Conservation (phyloP, 2,888 invertebrate species). For the Leptopterna dolabrata region DNA sequence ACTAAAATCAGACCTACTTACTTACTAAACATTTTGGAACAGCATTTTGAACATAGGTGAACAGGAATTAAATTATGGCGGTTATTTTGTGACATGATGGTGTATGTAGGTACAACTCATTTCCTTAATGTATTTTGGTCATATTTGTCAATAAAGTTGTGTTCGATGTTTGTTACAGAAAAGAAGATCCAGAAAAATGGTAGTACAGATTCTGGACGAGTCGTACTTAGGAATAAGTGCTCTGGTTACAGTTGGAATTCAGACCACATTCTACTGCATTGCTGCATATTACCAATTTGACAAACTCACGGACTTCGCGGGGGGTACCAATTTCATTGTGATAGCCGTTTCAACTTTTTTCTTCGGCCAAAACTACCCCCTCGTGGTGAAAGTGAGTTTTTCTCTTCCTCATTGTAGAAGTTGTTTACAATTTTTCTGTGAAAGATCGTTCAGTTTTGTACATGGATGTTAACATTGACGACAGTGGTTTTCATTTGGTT, state of each 20-base stretch:
- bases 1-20: too few relatives aligned
- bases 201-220: conserved; percentile 79
- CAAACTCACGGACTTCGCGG: conserved; percentile 92
- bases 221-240: conserved; percentile 89
- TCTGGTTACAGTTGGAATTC: conserved; percentile 85
- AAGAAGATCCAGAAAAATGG: conserved; percentile 69
- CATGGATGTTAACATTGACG: too few relatives aligned
- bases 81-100: too few relatives aligned
- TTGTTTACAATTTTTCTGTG: neutral
- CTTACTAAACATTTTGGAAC: too few relatives aligned
- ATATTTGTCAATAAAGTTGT: too few relatives aligned
- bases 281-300: conserved; percentile 89
- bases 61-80: too few relatives aligned
- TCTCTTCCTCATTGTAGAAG: neutral
- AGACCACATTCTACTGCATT: conserved; percentile 87
- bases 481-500: too few relatives aligned
- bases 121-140: too few relatives aligned
- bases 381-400: conserved; percentile 64
- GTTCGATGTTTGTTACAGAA: too few relatives aligned
- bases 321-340: conserved; percentile 91
- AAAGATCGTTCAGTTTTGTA: too few relatives aligned
- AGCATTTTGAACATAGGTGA: too few relatives aligned
- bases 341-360: conserved; percentile 88
- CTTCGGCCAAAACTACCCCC: conserved; percentile 75
- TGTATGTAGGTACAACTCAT: too few relatives aligned